phyloP scores from a whole-genome alignment of 2,797 vertebrate genomes.

The Phaenicophaeus curvirostris region DNA sequence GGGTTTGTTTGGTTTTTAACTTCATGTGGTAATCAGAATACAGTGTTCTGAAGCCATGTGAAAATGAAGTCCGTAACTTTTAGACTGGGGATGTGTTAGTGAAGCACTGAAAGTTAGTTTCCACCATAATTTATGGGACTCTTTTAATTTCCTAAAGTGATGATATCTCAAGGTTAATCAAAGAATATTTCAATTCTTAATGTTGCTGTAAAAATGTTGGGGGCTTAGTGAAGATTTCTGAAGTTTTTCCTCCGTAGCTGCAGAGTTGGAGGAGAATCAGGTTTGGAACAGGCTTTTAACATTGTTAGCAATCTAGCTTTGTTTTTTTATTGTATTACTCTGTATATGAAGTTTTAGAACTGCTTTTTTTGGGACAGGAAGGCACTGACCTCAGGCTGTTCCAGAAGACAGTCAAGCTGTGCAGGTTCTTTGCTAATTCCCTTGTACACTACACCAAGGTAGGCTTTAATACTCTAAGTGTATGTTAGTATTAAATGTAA shows the following conservation, averaged over 20 bases:
- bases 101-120: background rate
- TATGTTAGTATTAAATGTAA: background rate
- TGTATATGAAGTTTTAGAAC: background rate
- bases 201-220: background rate
- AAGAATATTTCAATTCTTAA: background rate
- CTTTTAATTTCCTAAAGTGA: background rate
- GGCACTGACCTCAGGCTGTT: conserved; percentile 85
- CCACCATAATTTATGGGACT: background rate
- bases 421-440: conserved; percentile 94
- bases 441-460: conserved; percentile 96
- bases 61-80: background rate
- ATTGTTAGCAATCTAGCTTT: background rate
- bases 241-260: background rate
- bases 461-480: conserved; percentile 34
- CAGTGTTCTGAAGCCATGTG: background rate
- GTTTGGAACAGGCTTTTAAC: background rate
- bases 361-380: conserved; percentile 76
- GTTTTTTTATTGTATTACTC: background rate
- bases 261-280: background rate
- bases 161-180: background rate
- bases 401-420: conserved; percentile 92
- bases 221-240: background rate
- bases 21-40: background rate
- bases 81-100: background rate
- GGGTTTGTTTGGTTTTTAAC: background rate